Evolutionary conservation across 30 jellyfish, hydroid and myxozoan species (phyloP).

Genomic region (Cassiopea xamachana): DNA sequence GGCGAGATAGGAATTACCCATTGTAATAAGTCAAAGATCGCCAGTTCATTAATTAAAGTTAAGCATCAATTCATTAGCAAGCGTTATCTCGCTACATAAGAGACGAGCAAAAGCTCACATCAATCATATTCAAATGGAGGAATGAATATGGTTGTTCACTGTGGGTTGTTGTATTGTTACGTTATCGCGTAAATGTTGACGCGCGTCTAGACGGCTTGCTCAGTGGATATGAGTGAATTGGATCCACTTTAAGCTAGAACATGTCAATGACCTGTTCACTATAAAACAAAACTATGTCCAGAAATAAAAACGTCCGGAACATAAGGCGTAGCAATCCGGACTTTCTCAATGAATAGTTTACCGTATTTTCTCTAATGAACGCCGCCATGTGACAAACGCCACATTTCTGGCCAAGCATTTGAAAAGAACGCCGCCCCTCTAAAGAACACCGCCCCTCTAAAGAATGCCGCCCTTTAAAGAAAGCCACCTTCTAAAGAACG

Average conservation of each 20-base stretch:
- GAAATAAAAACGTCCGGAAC: background rate
- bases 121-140: background rate
- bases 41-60: background rate
- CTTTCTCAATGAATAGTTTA: no score
- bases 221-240: background rate
- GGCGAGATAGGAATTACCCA: background rate
- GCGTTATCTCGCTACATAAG: background rate
- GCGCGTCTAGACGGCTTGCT: background rate
- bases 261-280: background rate
- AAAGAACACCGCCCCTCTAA: no score
- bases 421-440: no score
- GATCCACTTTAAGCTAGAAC: background rate
- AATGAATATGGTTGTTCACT: background rate
- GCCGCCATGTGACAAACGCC: no score
- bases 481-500: no score
- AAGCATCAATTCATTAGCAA: background rate
- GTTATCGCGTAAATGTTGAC: background rate
- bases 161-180: background rate
- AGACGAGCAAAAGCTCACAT: background rate
- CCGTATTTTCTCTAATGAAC: no score
- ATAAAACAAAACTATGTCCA: no score
- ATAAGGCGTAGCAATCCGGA: background rate
- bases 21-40: slow-evolving; percentile 1
- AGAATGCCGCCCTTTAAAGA: no score
- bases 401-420: no score